These are phyloP conservation scores for Gymnoscopelus microlampas DNA, from an alignment of 2,797 vertebrate genomes.

Conservation along the genomic window DNA sequence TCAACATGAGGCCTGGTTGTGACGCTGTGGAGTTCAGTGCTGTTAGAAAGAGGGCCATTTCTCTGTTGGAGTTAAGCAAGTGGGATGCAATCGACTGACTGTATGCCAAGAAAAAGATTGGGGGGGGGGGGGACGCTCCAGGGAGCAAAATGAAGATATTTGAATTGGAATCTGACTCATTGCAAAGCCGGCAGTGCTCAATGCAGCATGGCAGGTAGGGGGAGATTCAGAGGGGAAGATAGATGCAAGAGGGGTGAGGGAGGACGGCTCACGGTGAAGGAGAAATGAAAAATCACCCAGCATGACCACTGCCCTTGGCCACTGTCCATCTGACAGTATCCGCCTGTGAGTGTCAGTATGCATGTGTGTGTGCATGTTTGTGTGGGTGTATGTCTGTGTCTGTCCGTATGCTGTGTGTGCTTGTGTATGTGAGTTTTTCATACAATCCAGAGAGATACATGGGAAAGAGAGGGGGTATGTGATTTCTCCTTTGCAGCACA, in stretches of 20 bases:
- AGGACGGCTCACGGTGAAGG: slow-evolving; percentile 49
- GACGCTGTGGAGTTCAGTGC: slow-evolving; percentile 31
- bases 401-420: no score
- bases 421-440: no score
- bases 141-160: slow-evolving; percentile 57
- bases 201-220: slow-evolving; percentile 52
- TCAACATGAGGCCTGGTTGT: slow-evolving; percentile 26
- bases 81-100: slow-evolving; percentile 30
- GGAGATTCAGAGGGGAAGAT: slow-evolving; percentile 19
- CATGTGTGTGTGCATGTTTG: slow-evolving; percentile 27
- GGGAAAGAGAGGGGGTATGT: no score
- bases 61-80: slow-evolving; percentile 32
- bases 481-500: no score
- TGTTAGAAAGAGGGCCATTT: slow-evolving; percentile 33
- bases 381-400: slow-evolving; percentile 6
- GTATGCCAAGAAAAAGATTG: slow-evolving; percentile 23
- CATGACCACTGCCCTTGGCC: slow-evolving; percentile 69
- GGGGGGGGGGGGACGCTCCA: slow-evolving; percentile 21
- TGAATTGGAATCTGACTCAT: slow-evolving; percentile 53
- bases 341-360: slow-evolving; percentile 28
- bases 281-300: slow-evolving; percentile 67
- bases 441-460: no score
- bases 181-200: slow-evolving; percentile 25
- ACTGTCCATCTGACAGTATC: slow-evolving; percentile 58
- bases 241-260: slow-evolving; percentile 11